Conservation (phyloP, 23 tunicate genomes). For the Ciona savignyi region DNA sequence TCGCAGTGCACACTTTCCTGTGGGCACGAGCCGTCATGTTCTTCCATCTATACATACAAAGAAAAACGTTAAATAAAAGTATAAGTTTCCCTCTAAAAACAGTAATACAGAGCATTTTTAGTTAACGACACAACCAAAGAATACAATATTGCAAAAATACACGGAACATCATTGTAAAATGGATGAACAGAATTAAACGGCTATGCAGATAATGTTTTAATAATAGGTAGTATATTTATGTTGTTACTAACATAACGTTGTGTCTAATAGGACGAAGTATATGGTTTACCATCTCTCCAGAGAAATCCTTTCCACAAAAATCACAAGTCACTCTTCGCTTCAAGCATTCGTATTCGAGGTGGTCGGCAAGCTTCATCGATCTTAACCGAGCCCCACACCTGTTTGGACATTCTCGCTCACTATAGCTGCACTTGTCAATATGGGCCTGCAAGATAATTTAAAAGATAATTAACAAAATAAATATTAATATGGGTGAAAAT, state of each 20-base stretch:
- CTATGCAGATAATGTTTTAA: no score
- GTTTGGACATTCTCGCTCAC: slow-evolving; percentile 85
- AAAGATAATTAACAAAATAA: no score
- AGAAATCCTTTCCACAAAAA: slow-evolving; percentile 72
- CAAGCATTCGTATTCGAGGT: slow-evolving; percentile 77
- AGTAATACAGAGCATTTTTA: no score
- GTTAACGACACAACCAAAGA: no score
- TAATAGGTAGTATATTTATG: no score
- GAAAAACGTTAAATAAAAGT: neutral
- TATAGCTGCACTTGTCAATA: slow-evolving; percentile 68
- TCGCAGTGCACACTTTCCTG: slow-evolving; percentile 88
- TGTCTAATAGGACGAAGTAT: neutral
- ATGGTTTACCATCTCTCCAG: slow-evolving; percentile 71
- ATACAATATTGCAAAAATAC: no score
- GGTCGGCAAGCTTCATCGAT: slow-evolving; percentile 78
- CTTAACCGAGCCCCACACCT: slow-evolving; percentile 64
- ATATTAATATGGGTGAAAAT: no score
- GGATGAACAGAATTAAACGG: no score
- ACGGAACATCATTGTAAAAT: no score
- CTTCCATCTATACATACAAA: slow-evolving; percentile 49
- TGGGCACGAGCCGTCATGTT: slow-evolving; percentile 79
- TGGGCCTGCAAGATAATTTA: slow-evolving; percentile 61
- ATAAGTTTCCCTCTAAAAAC: no score
- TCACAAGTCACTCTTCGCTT: slow-evolving; percentile 82
- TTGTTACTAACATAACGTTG: no score